A percentile compares a stretch with the other conserved stretches of the same genome.
Conservation (phyloP, 2,113 vertebrate genomes). For the Castor canadensis region DNA sequence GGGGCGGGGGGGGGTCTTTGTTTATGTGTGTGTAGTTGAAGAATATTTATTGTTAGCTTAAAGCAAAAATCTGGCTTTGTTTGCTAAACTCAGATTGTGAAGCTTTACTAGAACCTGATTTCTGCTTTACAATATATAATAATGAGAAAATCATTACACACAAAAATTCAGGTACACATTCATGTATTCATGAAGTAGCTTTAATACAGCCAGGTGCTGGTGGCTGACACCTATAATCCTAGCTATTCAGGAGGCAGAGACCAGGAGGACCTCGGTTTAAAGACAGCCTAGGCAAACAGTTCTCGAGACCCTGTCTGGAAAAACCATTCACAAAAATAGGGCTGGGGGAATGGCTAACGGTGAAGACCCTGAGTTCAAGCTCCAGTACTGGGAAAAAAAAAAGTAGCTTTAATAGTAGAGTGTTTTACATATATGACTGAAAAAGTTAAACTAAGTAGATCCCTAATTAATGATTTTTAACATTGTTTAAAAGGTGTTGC, state of each 20-base stretch:
- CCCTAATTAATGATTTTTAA: constrained; percentile 41
- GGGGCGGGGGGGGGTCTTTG: not conserved
- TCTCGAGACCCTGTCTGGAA: too few relatives aligned
- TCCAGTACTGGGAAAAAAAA: too few relatives aligned
- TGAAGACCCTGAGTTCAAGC: too few relatives aligned
- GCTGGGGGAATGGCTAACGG: too few relatives aligned
- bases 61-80: not conserved
- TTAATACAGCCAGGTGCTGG: too few relatives aligned
- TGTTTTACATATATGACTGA: constrained; percentile 9
- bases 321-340: too few relatives aligned
- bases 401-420: too few relatives aligned
- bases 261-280: too few relatives aligned
- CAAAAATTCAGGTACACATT: constrained; percentile 17
- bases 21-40: not conserved
- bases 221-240: too few relatives aligned
- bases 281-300: too few relatives aligned
- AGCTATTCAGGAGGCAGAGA: too few relatives aligned
- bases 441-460: constrained; percentile 28
- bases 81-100: constrained; percentile 14
- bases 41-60: constrained; percentile 17
- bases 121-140: not conserved
- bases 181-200: constrained; percentile 12
- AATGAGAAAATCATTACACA: constrained; percentile 33
- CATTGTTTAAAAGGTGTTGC: constrained; percentile 18
- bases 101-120: constrained; percentile 1